Base-by-base conservation (phyloP, 2,797 vertebrate species). In the Sternotherus odoratus region DNA sequence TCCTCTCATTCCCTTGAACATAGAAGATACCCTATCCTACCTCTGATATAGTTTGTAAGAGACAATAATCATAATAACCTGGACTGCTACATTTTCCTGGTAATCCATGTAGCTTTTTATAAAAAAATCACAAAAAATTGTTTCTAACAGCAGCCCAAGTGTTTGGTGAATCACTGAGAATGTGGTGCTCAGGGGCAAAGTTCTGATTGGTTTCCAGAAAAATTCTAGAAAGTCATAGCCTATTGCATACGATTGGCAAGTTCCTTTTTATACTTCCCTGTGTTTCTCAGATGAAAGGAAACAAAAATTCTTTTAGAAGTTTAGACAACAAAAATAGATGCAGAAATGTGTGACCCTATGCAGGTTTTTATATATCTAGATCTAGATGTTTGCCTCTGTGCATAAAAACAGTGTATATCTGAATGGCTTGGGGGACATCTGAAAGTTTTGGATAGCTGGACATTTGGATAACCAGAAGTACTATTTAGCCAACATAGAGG, bases 181-280 rank as follows among this genome's bases (percentile, higher is more conserved):
- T 79, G 82, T 11, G 24, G 43, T 17, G 69, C 82, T 85, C 53
- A 30, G 90, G 91, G 89, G 92, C 78, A 93, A 91, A 94, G 85
- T 83, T 90, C 84, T 75, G 28, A 91, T 75, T 94, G 82, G 17
- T 87, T 94, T 92, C 28, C 26, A 83, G 82, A 21, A 93, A 48
- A 26, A 88, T 69, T 8, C 15, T 85, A 48, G 8, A 15, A 48
- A 69, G 9, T 0, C 0, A 1, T 1, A 0, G 2, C 69, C n/a
- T 91, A 89, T 60, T 83, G 9, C 36, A 10, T 77, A n/a, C 89
- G 24, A 88, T 72, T 66, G 86, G 50, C 51, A 89, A 85, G 43
- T 91, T 69, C 46, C 12, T 17, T 86, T 89, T 86, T 69, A 49
- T 53, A 49, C n/a, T 36, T 43, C 51, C 49, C 11, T 83, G 5